Evolutionary conservation across 2,888 invertebrate genomes (phyloP), one percentile per base, ranked within the genome.

Genomic region (Odontocerum albicorne): DNA sequence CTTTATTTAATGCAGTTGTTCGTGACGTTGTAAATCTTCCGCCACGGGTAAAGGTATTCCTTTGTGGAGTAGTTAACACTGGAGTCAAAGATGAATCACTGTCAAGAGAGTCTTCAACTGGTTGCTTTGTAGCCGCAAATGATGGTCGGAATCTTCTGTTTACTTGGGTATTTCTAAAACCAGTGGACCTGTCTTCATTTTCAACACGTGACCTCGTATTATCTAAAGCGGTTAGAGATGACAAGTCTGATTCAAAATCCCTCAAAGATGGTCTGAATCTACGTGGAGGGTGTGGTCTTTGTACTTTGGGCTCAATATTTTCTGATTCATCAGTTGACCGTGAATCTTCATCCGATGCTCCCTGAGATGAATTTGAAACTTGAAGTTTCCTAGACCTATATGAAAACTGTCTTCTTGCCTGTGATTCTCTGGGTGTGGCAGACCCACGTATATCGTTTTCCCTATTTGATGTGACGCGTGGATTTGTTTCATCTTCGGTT

Each of bases 221-320:
- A 62, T 83, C 82, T 16, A 75, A 68, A 1, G 81, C 77, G 1
- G 80, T 81, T 39, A 83, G 66, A 2, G 81, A 81, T 39, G 80
- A 70, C 12, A 80, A 64, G 66, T 83, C 83, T 55, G 79, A 76
- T n/a, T 69, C n/a, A 72, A 49, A 59, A 42, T 39, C 49, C 10
- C 17, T 49, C 2, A 44, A 13, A 12, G 66, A 66, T 12, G 74
- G 70, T 59, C 70, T 70, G 40, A 69, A 70, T 27, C 71, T 69
- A 10, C 75, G 56, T n/a, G 40, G 49, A 2, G 57, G 61, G 15
- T 56, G 53, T 36, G 46, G 35, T 42, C 56, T 52, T 27, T 43
- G 39, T 15, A 68, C 50, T n/a, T 50, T 50, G 10, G 54, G 16
- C 38, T 46, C 52, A 19, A 49, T 35, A 12, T 43, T 32, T 43